Base-by-base conservation (phyloP, 2,113 vertebrate species). In the Leuciscus idus region DNA sequence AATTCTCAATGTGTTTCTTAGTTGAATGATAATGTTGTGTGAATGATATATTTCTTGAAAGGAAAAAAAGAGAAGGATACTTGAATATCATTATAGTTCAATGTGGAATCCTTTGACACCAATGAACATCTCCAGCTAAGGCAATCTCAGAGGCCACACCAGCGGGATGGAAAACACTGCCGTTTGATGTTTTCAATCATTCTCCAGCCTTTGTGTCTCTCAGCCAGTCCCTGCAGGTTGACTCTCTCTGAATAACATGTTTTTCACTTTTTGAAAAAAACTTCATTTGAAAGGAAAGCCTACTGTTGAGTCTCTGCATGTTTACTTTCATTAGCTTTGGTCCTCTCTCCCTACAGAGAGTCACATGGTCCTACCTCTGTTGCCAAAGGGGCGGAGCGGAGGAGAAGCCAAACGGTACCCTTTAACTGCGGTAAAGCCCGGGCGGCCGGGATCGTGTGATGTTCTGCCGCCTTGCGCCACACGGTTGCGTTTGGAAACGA, bases 151-250 rank as follows among this genome's bases (percentile, higher is more conserved):
- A 92, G 91, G 92, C 89, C 86, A 89, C 91, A 89, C 91, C 89
- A 84, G 92, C 91, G 89, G 92, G 87, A 89, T 84, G 89, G 84
- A 84, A 89, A 89, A 88, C 88, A 89, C 88, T 91, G 90, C 89
- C 64, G 92, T 95, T 95, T 96, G 95, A 95, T 95, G 95, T 95
- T 95, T 95, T 94, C 95, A 95, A 94, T 96, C 94, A 96, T 94
- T 90, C 92, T 84, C 90, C 91, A 94, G 93, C 91, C 94, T 94
- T 95, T 93, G 92, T 93, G 95, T 94, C 93, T 90, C 94, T 91
- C 92, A 93, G 91, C 91, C 92, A 91, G 91, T 95, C 90, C 93
- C 92, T 88, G 93, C 93, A 95, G 95, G 89, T 91, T 86, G 89
- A 84, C 90, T 88, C 79, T 87, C 84, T 90, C 88, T 84, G 90